These are phyloP conservation scores for Saccopteryx bilineata DNA, from an alignment of 2,113 vertebrate genomes.

Conservation along the genomic window DNA sequence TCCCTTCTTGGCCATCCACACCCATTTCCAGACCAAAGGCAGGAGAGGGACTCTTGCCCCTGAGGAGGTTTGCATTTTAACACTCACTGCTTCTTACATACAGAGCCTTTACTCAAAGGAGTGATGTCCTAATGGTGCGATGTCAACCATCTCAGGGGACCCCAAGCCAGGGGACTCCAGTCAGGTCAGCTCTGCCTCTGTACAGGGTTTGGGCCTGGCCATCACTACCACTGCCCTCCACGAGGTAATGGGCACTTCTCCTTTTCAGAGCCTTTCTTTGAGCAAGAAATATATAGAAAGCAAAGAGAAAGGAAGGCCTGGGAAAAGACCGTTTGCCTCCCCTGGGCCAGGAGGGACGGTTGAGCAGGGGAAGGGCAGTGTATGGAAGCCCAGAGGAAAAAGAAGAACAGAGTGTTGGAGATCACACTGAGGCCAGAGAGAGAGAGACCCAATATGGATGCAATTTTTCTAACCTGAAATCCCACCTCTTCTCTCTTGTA, in stretches of 20 bases:
- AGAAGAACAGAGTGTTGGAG: neutral
- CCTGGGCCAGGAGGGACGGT: neutral
- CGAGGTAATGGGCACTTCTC: neutral
- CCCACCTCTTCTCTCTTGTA: neutral
- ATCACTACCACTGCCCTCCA: neutral
- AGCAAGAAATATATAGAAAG: neutral
- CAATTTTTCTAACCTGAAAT: neutral
- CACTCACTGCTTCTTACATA: neutral
- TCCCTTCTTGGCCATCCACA: neutral
- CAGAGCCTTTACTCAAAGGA: neutral
- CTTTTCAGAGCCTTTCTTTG: conserved; percentile 32
- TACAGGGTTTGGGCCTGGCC: neutral
- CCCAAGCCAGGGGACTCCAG: neutral
- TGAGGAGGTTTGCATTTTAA: neutral
- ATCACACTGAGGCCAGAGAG: neutral
- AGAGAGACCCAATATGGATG: neutral
- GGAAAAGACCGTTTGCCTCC: neutral
- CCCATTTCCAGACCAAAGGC: neutral
- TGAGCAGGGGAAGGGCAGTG: neutral
- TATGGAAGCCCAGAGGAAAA: neutral
- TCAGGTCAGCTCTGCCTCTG: neutral
- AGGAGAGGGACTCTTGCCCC: neutral
- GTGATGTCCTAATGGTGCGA: neutral
- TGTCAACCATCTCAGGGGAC: neutral
- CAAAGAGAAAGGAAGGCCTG: neutral